Conservation (phyloP, 1,140 invertebrate genomes). For the Cotesia glomerata region DNA sequence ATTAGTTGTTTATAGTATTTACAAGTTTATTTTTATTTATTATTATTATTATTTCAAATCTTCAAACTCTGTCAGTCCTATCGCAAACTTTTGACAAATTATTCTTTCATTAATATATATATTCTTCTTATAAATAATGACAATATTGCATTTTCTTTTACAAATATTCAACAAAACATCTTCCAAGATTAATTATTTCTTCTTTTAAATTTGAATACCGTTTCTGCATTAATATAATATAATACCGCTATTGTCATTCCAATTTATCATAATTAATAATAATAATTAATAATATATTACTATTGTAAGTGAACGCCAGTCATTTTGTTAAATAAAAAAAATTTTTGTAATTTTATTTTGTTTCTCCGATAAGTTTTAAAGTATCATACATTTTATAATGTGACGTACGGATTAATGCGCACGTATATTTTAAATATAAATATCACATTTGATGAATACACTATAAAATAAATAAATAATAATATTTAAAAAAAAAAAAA, state of each 20-base stretch:
- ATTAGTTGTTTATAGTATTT: conserved; percentile 15
- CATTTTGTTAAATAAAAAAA: too few species aligned
- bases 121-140: too few species aligned
- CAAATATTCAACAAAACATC: too few species aligned
- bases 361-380: too few species aligned
- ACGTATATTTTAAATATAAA: conserved; percentile 40
- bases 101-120: too few species aligned
- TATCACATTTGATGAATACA: conserved; percentile 50
- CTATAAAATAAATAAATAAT: conserved; percentile 44
- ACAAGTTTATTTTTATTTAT: background rate
- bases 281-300: background rate
- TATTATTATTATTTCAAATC: background rate
- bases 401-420: conserved; percentile 16
- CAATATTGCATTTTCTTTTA: too few species aligned
- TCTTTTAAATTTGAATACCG: background rate
- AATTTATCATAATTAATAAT: background rate
- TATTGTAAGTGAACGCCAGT: conserved; percentile 4
- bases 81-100: background rate
- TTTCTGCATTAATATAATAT: background rate
- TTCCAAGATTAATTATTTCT: background rate
- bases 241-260: conserved; percentile 4
- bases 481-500: conserved; percentile 16
- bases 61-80: background rate
- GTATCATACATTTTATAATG: background rate
- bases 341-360: background rate